Conservation (phyloP, 37 sponge, comb jelly and placozoan genomes). For the Agelas oroides region DNA sequence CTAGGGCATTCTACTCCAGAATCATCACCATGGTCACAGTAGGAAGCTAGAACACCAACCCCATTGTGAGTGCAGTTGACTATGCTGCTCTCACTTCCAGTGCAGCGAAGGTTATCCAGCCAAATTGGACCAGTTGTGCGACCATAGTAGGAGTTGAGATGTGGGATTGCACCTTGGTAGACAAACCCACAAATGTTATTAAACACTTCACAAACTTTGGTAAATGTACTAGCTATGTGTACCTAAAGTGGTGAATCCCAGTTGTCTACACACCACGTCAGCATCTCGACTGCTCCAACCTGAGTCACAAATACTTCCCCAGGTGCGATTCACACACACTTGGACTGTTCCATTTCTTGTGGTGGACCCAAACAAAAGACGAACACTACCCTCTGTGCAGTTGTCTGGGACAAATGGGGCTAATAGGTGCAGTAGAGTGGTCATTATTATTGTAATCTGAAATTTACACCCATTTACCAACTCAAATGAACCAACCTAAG, state of each 20-base stretch:
- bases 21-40: slow-evolving; percentile 48
- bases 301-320: background rate
- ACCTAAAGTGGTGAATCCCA: background rate
- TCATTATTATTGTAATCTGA: too few relatives aligned
- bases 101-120: slow-evolving; percentile 40
- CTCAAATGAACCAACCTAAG: too few relatives aligned
- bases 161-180: too few relatives aligned
- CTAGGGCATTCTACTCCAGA: slow-evolving; percentile 31
- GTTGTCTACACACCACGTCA: background rate
- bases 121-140: slow-evolving; percentile 23
- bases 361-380: too few relatives aligned
- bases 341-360: background rate
- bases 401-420: too few relatives aligned
- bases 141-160: slow-evolving; percentile 6
- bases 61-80: background rate
- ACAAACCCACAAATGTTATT: too few relatives aligned
- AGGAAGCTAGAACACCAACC: background rate
- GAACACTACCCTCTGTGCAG: too few relatives aligned
- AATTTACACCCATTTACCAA: too few relatives aligned
- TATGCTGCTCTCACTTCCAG: slow-evolving; percentile 21
- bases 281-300: background rate
- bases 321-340: background rate
- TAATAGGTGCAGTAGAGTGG: too few relatives aligned
- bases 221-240: too few relatives aligned
- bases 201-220: too few relatives aligned